phyloP scores from a whole-genome alignment of 2,113 vertebrate species.

The Mirza zaza region DNA sequence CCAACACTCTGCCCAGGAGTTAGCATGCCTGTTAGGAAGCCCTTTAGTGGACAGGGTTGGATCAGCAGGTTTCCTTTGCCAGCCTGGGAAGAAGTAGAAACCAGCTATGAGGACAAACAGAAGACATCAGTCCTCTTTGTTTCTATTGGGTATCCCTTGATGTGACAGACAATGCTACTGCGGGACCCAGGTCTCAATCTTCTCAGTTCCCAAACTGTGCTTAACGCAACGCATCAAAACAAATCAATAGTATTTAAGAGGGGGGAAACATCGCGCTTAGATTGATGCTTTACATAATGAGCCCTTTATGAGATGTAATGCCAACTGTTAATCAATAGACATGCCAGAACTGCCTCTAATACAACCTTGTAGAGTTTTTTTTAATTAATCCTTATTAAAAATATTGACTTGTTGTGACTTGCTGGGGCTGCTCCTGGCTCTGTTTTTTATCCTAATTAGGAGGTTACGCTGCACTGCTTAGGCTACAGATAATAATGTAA shows the following conservation, averaged over 20 bases:
- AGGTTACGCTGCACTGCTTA: slow-evolving; percentile 84
- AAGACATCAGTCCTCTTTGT: background rate
- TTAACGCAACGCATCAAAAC: slow-evolving; percentile 69
- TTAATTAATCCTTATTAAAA: slow-evolving; percentile 94
- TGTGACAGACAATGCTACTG: background rate
- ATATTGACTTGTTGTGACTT: slow-evolving; percentile 91
- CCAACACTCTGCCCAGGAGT: background rate
- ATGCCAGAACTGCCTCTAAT: slow-evolving; percentile 91
- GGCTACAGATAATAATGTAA: slow-evolving; percentile 86
- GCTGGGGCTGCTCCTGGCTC: slow-evolving; percentile 81
- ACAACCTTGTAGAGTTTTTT: slow-evolving; percentile 92
- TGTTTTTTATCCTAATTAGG: slow-evolving; percentile 89
- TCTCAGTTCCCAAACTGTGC: slow-evolving; percentile 50
- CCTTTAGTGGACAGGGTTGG: background rate
- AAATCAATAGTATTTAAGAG: slow-evolving; percentile 73
- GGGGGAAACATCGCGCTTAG: slow-evolving; percentile 82
- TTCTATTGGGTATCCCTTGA: background rate
- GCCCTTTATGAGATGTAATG: slow-evolving; percentile 93
- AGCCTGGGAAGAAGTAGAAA: background rate
- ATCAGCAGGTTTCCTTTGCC: background rate
- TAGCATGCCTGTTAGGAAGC: background rate
- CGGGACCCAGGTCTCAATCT: slow-evolving; percentile 38
- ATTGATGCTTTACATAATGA: slow-evolving; percentile 92
- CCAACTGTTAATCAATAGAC: slow-evolving; percentile 96
- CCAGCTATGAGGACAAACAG: background rate